Conservation (phyloP, 2,888 invertebrate genomes). For the Luperina nickerlii region DNA sequence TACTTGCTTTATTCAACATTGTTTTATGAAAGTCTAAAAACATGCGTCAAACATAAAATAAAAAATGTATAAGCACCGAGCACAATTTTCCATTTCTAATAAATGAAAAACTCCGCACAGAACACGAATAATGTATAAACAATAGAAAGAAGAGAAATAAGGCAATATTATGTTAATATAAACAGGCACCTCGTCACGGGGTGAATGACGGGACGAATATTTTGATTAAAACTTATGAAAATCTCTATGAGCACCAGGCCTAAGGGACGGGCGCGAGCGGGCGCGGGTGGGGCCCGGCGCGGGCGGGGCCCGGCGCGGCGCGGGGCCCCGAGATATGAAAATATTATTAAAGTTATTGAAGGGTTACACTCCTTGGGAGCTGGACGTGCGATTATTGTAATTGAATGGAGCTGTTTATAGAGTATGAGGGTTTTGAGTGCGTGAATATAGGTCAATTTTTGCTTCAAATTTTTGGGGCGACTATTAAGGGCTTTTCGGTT, state of each 20-base stretch:
- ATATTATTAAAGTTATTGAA: conserved; percentile 68
- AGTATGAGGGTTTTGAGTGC: conserved; percentile 26
- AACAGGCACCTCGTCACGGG: conserved; percentile 71
- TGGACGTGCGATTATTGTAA: conserved; percentile 66
- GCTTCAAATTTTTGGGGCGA: conserved; percentile 6
- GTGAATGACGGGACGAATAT: conserved; percentile 72
- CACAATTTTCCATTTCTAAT: conserved; percentile 50
- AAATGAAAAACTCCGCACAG: conserved; percentile 53
- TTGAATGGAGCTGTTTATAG: conserved; percentile 64
- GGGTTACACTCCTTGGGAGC: conserved; percentile 56
- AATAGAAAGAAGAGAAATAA: conserved; percentile 69
- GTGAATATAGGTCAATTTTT: conserved; percentile 30
- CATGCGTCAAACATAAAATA: conserved; percentile 30
- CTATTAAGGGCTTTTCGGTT: neutral
- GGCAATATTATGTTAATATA: conserved; percentile 76
- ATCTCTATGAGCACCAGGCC: conserved; percentile 68
- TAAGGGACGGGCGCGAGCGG: conserved; percentile 53
- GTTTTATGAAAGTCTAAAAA: neutral
- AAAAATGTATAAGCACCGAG: conserved; percentile 37
- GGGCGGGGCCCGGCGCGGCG: neutral
- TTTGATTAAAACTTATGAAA: conserved; percentile 82
- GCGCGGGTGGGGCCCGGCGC: conserved; percentile 28
- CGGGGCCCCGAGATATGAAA: conserved; percentile 46
- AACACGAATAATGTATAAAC: conserved; percentile 69
- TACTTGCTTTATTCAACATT: neutral